These are phyloP conservation scores for Scomberomorus guttatus DNA, from an alignment of 2,797 vertebrate genomes.

Conservation along the genomic window DNA sequence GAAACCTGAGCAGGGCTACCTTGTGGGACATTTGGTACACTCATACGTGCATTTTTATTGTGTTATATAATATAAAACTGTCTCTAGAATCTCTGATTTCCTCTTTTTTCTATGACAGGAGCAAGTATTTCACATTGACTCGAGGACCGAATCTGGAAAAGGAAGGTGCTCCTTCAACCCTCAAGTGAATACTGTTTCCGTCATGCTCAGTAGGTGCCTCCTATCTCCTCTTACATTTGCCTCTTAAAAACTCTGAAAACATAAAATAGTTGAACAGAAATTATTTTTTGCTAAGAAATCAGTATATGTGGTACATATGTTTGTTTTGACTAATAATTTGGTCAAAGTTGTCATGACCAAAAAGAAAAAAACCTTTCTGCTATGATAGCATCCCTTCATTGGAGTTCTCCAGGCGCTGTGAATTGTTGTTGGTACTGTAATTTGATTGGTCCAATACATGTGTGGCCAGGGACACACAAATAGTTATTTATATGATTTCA, in stretches of 20 bases:
- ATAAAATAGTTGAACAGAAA: no score
- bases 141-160: conserved; percentile 94
- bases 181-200: conserved; percentile 94
- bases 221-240: background rate
- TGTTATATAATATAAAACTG: conserved; percentile 46
- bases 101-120: conserved; percentile 85
- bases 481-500: background rate
- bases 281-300: no score
- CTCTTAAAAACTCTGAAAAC: background rate
- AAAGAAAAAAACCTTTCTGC: no score
- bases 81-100: conserved; percentile 46
- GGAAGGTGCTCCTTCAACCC: conserved; percentile 98
- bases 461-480: background rate
- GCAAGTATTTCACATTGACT: conserved; percentile 94
- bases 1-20: conserved; percentile 32
- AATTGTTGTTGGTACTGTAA: background rate
- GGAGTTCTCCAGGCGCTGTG: no score
- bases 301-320: no score
- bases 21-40: conserved; percentile 36
- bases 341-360: no score
- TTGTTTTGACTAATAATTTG: no score
- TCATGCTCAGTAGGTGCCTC: conserved; percentile 97
- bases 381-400: background rate
- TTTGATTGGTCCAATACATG: background rate
- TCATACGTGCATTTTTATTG: conserved; percentile 57